Base-by-base conservation (phyloP, 1,140 invertebrate species). In the Rhyacophila brunnea region DNA sequence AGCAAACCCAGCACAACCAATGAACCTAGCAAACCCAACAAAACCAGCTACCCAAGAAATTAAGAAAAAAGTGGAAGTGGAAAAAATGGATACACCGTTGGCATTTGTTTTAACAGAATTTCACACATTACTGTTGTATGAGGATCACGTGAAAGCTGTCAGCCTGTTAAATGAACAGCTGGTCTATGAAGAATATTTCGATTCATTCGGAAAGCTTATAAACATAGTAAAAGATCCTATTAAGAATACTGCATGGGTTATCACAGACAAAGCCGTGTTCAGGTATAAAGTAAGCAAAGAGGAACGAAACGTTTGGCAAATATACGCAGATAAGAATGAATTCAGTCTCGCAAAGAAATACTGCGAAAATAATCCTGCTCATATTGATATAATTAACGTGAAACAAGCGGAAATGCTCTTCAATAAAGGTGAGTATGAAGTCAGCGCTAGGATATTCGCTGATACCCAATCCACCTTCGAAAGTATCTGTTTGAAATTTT, bases 401-500 rank as follows among this genome's bases (percentile, higher is more conserved):
- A 90, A 91, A 73, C 91, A 98, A 77, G 95, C 95, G 0, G 92
- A 97, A 67, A 82, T 91, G 66, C 80, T 91, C 7, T 98, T 96
- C 69, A 81, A 85, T 19, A 83, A 88, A 62, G 86, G 88, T 63
- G 81, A 91, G 75, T 95, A 89, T 68, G 84, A 90, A 57, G 84
- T 87, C 64, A 95, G 93, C 74, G 96, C 95, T 0, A 76, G 87
- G 58, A 85, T 91, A 53, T 98, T 90, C 75, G 93, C 95, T 0
- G 85, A 93, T 67, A 95, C 93, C 0, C 85, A 91, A 66, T 88
- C 87, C n/a, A 92, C 92, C 10, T 98, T 98, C 75, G 95, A 98
- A 80, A 92, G 94, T 70, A 85, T 98, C 17, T 91, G 93, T 34
- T 78, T 98, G 0, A 97, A 97, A 73, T 97, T 98, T 74, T 81